Conservation (phyloP, 2,113 vertebrate species). For the Thryonomys swinderianus region DNA sequence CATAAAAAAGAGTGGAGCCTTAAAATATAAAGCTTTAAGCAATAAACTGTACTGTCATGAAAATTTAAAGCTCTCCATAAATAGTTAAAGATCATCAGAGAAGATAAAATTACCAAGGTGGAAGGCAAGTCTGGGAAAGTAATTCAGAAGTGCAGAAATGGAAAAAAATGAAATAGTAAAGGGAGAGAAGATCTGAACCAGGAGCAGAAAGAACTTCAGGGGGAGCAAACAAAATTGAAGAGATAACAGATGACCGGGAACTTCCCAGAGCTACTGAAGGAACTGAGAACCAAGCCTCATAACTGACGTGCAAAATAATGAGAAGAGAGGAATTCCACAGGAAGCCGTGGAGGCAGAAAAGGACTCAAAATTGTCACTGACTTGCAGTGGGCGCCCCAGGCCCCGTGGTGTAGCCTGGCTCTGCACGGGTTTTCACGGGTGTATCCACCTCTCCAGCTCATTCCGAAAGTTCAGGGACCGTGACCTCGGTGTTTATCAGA, state of each 20-base stretch:
- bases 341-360: background rate
- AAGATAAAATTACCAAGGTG: conserved; percentile 19
- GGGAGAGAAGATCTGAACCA: background rate
- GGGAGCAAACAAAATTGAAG: background rate
- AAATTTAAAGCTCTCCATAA: background rate
- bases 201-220: background rate
- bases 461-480: background rate
- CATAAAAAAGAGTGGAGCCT: background rate
- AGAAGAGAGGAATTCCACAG: background rate
- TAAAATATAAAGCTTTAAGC: conserved; percentile 25
- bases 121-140: conserved; percentile 9
- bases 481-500: background rate
- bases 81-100: background rate
- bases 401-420: rapidly evolving
- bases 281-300: background rate
- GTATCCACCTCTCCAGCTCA: background rate
- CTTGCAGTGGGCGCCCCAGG: rapidly evolving
- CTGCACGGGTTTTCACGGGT: background rate
- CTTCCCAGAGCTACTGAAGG: background rate
- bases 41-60: conserved; percentile 32
- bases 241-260: background rate
- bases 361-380: rapidly evolving
- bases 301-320: background rate
- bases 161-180: background rate
- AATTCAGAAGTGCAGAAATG: background rate